Evolutionary conservation across 2,797 vertebrate genomes (phyloP).

Genomic region (Peromyscus aztecus): DNA sequence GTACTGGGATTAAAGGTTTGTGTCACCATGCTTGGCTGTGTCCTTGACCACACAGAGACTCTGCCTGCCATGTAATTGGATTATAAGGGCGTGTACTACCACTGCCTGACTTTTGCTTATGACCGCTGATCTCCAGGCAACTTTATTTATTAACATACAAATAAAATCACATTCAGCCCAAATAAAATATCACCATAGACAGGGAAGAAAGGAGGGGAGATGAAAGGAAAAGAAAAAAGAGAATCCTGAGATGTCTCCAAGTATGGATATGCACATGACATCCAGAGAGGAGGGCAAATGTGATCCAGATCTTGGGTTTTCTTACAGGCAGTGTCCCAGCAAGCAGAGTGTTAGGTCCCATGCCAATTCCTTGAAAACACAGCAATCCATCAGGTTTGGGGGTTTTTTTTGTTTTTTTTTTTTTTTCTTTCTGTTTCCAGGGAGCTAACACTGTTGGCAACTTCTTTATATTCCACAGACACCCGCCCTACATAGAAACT

Average conservation of each 20-base stretch:
- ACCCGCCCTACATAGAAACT: background rate
- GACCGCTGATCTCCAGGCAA: too few species aligned
- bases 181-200: too few species aligned
- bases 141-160: too few species aligned
- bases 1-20: too few species aligned
- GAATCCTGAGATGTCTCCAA: background rate
- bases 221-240: background rate
- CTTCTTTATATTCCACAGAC: background rate
- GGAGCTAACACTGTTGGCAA: background rate
- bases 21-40: too few species aligned
- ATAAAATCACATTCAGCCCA: too few species aligned
- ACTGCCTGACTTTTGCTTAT: too few species aligned
- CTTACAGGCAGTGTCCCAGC: background rate
- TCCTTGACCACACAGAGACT: too few species aligned
- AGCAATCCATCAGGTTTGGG: background rate
- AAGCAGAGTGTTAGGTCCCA: background rate
- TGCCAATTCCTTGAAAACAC: background rate
- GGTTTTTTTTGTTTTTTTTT: background rate
- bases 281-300: background rate
- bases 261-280: background rate
- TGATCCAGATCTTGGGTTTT: background rate
- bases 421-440: constrained; percentile 13
- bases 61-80: too few species aligned
- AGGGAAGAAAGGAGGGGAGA: too few species aligned
- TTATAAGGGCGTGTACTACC: too few species aligned